phyloP scores from a whole-genome alignment of 1,140 invertebrate genomes.

The Leptopilina clavipes region DNA sequence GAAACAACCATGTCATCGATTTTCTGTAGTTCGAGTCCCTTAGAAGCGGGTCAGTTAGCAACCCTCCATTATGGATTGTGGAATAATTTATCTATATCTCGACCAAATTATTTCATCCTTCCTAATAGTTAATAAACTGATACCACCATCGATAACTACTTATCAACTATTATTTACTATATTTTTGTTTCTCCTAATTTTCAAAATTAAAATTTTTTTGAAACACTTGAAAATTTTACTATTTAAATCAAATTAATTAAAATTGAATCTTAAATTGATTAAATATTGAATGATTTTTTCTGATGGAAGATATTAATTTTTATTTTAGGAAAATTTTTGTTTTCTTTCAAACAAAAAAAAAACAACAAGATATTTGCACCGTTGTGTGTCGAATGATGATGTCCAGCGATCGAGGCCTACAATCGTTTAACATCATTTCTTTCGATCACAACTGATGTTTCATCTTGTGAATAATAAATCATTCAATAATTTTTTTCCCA shows the following conservation, averaged over 20 bases:
- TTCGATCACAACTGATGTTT: constrained; percentile 52
- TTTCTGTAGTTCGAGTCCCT: constrained; percentile 29
- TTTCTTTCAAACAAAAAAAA: no score
- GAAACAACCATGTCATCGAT: constrained; percentile 26
- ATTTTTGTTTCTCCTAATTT: background rate
- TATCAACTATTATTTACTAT: background rate
- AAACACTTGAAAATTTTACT: no score
- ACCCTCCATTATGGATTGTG: constrained; percentile 29
- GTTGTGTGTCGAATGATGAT: constrained; percentile 61
- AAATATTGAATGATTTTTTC: no score
- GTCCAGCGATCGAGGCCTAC: constrained; percentile 72
- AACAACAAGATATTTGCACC: constrained; percentile 43
- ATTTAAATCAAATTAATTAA: no score
- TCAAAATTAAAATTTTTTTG: background rate
- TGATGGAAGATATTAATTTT: no score
- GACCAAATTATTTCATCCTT: constrained; percentile 8
- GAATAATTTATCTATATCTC: constrained; percentile 15
- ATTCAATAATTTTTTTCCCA: background rate
- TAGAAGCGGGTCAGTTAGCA: constrained; percentile 31
- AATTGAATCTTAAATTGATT: no score
- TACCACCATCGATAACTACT: background rate
- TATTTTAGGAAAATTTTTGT: no score
- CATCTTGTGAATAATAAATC: constrained; percentile 28
- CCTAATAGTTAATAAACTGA: background rate
- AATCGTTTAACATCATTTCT: constrained; percentile 65